A percentile compares a stretch with the other conserved stretches of the same genome.
These are phyloP conservation scores for Geotria australis DNA, from an alignment of 2,797 vertebrate genomes.

Conservation along the genomic window DNA sequence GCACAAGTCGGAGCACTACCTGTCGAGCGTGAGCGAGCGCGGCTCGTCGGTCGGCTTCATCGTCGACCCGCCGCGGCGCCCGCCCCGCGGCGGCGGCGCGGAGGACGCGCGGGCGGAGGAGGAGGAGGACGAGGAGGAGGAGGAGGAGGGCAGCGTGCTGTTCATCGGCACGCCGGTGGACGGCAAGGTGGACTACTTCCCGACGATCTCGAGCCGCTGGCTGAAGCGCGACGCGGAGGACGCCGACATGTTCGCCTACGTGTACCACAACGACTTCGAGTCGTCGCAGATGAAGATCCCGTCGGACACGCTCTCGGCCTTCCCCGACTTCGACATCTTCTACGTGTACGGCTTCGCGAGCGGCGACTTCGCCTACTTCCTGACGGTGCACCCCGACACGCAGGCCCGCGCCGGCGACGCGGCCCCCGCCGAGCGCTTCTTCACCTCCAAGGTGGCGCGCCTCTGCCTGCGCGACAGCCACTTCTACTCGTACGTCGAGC, in stretches of 20 bases:
- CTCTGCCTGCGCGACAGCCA: conserved; percentile 83
- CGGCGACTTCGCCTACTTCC: conserved; percentile 83
- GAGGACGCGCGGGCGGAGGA: too few species aligned
- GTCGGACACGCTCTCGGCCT: conserved; percentile 80
- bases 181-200: conserved; percentile 88
- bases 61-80: conserved; percentile 25
- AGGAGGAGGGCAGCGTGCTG: conserved; percentile 40
- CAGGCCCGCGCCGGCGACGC: conserved; percentile 40
- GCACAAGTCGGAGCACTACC: conserved; percentile 95
- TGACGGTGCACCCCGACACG: conserved; percentile 93
- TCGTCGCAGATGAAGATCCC: conserved; percentile 98
- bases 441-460: conserved; percentile 81
- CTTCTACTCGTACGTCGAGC: conserved; percentile 90
- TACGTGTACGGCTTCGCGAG: conserved; percentile 94
- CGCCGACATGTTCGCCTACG: conserved; percentile 86
- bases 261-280: conserved; percentile 93
- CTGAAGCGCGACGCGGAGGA: conserved; percentile 78
- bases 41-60: conserved; percentile 91
- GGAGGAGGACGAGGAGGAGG: too few species aligned
- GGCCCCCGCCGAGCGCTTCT: conserved; percentile 66
- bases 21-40: conserved; percentile 82
- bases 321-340: conserved; percentile 92
- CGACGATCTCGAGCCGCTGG: conserved; percentile 85
- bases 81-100: conserved; percentile 15
- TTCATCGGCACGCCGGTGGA: conserved; percentile 89